Conservation (phyloP, 2,113 vertebrate genomes). For the Raja brachyura region DNA sequence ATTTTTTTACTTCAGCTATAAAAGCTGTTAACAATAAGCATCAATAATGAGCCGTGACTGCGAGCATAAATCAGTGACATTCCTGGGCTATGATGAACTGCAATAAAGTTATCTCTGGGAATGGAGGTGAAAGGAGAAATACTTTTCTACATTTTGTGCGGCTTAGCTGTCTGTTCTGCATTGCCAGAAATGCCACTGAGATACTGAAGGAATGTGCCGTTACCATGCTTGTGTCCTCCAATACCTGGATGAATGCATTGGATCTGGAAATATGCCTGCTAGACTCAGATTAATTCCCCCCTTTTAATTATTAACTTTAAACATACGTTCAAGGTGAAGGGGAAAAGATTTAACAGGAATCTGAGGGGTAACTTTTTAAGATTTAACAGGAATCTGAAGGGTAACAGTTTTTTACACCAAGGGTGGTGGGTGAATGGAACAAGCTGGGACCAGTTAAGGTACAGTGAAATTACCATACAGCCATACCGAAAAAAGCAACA, state of each 20-base stretch:
- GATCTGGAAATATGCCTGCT: neutral
- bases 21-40: neutral
- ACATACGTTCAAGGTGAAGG: no score
- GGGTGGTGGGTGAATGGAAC: no score
- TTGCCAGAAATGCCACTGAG: neutral
- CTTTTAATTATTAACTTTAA: neutral
- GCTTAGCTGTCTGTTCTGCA: neutral
- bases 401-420: no score
- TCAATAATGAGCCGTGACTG: neutral
- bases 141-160: neutral
- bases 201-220: neutral
- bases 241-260: neutral
- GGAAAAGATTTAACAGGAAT: no score
- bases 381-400: no score
- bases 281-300: neutral
- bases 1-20: neutral
- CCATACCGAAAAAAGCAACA: no score
- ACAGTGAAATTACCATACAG: no score
- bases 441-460: no score
- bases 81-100: neutral
- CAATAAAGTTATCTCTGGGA: neutral
- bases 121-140: neutral
- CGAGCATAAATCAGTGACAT: constrained; percentile 11
- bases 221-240: neutral
- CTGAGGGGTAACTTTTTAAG: no score